These are phyloP conservation scores for Typhlichthys subterraneus DNA, from an alignment of 2,797 vertebrate species.

Conservation along the genomic window DNA sequence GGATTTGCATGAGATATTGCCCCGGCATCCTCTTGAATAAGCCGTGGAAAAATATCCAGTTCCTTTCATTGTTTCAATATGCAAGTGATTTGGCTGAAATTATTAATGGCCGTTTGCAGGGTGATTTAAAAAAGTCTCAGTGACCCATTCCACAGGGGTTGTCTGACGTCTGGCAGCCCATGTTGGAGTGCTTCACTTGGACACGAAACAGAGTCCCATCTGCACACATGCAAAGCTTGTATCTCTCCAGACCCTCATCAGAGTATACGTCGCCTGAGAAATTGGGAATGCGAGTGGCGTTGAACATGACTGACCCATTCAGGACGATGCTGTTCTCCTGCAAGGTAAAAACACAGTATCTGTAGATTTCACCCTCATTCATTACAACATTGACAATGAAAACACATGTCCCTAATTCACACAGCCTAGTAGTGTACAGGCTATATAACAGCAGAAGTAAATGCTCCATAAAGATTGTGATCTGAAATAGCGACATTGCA, in stretches of 20 bases:
- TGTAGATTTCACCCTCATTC: neutral
- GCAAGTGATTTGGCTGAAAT: slow-evolving; percentile 17
- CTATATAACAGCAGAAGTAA: neutral
- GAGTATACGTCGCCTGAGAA: slow-evolving; percentile 84
- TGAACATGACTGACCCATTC: slow-evolving; percentile 94
- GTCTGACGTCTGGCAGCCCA: slow-evolving; percentile 93
- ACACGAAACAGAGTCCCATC: slow-evolving; percentile 95
- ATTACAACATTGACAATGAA: too few relatives aligned
- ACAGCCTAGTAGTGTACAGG: too few relatives aligned
- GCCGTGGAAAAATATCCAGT: slow-evolving; percentile 5
- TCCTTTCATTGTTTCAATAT: too few relatives aligned
- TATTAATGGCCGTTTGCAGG: slow-evolving; percentile 22
- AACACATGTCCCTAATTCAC: too few relatives aligned
- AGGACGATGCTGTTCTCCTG: slow-evolving; percentile 96
- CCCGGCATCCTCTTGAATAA: slow-evolving; percentile 35
- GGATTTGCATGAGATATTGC: slow-evolving; percentile 18
- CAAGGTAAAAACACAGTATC: neutral
- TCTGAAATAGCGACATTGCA: neutral
- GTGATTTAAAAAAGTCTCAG: slow-evolving; percentile 52
- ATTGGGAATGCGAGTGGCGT: slow-evolving; percentile 85
- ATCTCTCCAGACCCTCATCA: slow-evolving; percentile 85
- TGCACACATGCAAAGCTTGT: slow-evolving; percentile 97
- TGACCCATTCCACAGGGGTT: slow-evolving; percentile 86
- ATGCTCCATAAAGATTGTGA: neutral
- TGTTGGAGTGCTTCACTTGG: slow-evolving; percentile 88